Percentiles rank a stretch among this genome's conserved stretches.
Evolutionary conservation across 2,797 vertebrate genomes (phyloP).

Genomic region (Pangasius larnaudii): DNA sequence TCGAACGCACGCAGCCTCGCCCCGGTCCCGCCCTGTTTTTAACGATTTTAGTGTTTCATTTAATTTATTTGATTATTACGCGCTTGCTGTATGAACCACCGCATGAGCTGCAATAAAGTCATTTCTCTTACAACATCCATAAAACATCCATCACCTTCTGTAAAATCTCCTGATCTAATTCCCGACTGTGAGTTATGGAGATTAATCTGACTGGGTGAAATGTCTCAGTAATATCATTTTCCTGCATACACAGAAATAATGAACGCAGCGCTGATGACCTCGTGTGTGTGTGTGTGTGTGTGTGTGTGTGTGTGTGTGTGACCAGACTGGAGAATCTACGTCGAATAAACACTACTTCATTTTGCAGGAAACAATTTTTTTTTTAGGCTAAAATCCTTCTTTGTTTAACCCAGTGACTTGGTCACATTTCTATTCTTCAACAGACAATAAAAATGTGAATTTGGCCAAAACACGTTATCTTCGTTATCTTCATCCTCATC

Average conservation of each 20-base stretch:
- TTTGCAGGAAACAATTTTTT: no score
- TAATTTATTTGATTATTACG: not conserved
- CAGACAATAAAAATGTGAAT: not conserved
- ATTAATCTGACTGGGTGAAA: not conserved
- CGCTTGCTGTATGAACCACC: not conserved
- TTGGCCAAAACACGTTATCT: not conserved
- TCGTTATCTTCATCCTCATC: not conserved
- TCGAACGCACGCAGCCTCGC: not conserved
- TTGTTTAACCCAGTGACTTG: not conserved
- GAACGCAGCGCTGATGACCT: not conserved
- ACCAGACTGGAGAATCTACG: not conserved
- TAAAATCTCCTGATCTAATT: not conserved
- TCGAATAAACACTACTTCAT: no score
- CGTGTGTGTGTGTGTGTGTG: not conserved
- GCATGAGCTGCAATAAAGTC: not conserved
- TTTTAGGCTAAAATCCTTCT: not conserved
- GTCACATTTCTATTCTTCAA: not conserved
- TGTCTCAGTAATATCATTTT: not conserved
- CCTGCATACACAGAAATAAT: not conserved
- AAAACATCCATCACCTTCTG: not conserved
- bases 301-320: not conserved
- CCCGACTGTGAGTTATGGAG: constrained; percentile 2
- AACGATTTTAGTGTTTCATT: not conserved
- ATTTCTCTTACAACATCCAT: not conserved
- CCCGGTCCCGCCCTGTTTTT: not conserved